phyloP scores from a whole-genome alignment of 2,113 vertebrate species.

The Myrmecophaga tridactyla region DNA sequence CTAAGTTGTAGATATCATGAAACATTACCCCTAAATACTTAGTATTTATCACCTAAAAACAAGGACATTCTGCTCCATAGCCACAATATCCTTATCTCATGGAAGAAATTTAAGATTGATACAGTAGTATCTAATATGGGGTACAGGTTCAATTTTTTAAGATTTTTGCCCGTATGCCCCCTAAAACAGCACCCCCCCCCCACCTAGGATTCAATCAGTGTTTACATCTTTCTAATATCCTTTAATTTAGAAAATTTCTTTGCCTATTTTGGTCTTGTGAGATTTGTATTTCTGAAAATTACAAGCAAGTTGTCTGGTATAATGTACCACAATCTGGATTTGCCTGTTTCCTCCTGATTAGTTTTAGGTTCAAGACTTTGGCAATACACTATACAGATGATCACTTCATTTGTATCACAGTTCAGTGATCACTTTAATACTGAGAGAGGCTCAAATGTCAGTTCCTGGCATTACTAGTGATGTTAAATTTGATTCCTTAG shows the following conservation, averaged over 20 bases:
- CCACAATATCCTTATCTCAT: background rate
- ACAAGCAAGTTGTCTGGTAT: background rate
- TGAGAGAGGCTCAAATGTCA: background rate
- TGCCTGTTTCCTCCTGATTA: background rate
- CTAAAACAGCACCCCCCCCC: background rate
- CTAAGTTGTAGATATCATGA: background rate
- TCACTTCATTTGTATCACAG: too few species aligned
- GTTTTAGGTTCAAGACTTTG: background rate
- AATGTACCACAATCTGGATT: background rate
- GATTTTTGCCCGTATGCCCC: background rate
- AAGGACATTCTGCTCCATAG: background rate
- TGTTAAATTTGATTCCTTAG: background rate
- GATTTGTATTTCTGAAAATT: conserved; percentile 20
- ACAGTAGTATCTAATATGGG: background rate
- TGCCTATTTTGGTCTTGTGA: background rate
- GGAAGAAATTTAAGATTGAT: background rate
- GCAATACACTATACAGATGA: background rate
- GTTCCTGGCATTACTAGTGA: background rate
- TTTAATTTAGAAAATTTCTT: conserved; percentile 33
- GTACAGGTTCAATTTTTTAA: background rate
- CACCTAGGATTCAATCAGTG: background rate
- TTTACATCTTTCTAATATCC: background rate
- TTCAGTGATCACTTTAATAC: background rate
- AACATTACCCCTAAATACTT: background rate
- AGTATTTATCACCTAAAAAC: background rate